A percentile compares a stretch with the other conserved stretches of the same genome.
Conservation (phyloP, 2,113 vertebrate species). For the Indicator maculatus region DNA sequence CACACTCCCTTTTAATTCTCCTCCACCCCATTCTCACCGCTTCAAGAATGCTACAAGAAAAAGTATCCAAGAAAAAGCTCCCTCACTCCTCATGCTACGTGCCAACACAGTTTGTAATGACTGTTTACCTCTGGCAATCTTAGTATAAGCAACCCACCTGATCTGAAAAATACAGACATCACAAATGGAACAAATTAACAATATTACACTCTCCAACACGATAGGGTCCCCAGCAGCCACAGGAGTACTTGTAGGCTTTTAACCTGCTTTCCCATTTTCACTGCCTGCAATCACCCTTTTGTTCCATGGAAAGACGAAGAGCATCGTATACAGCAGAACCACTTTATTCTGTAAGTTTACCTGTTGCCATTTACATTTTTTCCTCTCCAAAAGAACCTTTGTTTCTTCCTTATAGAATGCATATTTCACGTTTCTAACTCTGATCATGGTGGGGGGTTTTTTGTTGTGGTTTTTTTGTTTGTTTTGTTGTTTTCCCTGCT, state of each 20-base stretch:
- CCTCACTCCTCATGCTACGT: too few species aligned
- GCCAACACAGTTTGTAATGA: background rate
- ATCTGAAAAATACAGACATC: background rate
- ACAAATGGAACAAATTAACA: background rate
- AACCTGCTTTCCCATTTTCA: background rate
- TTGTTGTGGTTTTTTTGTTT: background rate
- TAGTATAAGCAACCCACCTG: background rate
- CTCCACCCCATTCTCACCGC: background rate
- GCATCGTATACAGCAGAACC: background rate
- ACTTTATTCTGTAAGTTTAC: background rate
- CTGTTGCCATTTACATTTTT: background rate
- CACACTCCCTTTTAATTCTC: background rate
- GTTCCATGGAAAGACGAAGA: background rate
- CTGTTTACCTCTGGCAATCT: background rate
- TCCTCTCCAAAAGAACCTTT: background rate
- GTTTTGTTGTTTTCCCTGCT: background rate
- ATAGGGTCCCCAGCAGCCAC: rapidly evolving
- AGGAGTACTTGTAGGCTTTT: background rate
- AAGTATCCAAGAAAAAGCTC: rapidly evolving
- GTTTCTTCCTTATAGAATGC: background rate
- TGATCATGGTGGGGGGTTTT: background rate
- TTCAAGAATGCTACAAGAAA: rapidly evolving
- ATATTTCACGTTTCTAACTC: background rate
- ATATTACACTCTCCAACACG: background rate
- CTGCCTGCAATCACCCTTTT: background rate